Percentiles rank a stretch among this genome's conserved stretches.
These are phyloP conservation scores for Ctenosaura bakeri DNA, from an alignment of 2,797 vertebrate species.

Conservation along the genomic window DNA sequence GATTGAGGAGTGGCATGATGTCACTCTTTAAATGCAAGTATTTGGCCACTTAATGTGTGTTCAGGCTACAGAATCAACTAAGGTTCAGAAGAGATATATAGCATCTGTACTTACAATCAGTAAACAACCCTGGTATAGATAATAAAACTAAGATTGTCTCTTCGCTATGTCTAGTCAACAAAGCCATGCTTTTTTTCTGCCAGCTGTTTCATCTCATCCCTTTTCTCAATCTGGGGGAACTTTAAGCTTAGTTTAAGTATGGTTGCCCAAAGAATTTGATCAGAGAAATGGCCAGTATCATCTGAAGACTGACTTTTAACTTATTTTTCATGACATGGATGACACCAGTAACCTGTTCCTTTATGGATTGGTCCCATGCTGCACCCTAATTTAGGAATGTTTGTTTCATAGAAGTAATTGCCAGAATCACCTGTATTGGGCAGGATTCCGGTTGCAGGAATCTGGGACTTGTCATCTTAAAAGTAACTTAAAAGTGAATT, in stretches of 20 bases:
- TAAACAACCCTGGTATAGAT: background rate
- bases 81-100: background rate
- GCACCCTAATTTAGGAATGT: background rate
- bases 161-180: background rate
- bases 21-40: background rate
- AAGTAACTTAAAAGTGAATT: too few relatives aligned
- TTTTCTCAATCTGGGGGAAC: background rate
- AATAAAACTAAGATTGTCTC: background rate
- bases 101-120: background rate
- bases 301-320: background rate
- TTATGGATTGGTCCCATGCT: too few relatives aligned
- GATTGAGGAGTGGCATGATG: too few relatives aligned
- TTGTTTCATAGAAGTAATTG: background rate
- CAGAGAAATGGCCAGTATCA: background rate
- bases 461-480: too few relatives aligned
- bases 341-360: background rate
- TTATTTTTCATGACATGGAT: background rate
- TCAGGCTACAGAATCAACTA: background rate
- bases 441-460: too few relatives aligned
- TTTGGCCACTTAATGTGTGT: background rate
- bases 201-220: background rate
- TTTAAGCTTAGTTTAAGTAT: background rate
- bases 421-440: too few relatives aligned
- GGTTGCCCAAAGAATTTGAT: background rate
- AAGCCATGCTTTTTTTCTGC: background rate